Conservation (phyloP, 2,797 vertebrate species). For the Clarias laeviceps region DNA sequence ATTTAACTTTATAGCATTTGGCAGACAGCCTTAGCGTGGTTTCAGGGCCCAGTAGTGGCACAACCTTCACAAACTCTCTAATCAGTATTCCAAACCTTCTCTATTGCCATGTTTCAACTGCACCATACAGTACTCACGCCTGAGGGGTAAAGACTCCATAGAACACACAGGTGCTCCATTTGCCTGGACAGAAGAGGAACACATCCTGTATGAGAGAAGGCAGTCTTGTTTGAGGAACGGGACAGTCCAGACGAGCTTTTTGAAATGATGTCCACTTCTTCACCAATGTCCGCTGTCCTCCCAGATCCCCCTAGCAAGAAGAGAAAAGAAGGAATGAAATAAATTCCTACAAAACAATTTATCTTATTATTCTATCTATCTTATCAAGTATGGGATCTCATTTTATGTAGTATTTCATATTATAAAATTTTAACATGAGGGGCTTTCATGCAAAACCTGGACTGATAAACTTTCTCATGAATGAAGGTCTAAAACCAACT, state of each 20-base stretch:
- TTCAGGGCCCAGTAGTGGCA: too few relatives aligned
- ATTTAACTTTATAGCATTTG: too few relatives aligned
- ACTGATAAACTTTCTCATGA: too few relatives aligned
- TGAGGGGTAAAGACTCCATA: conserved; percentile 78
- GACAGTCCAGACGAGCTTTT: conserved; percentile 78
- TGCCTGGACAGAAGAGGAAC: conserved; percentile 72
- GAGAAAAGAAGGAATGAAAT: not conserved
- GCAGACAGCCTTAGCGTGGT: too few relatives aligned
- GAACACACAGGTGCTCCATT: conserved; percentile 75
- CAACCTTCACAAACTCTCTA: too few relatives aligned
- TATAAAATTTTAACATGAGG: not conserved
- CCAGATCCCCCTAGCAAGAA: conserved; percentile 71
- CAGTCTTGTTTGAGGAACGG: conserved; percentile 68
- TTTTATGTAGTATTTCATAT: not conserved
- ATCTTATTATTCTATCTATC: too few relatives aligned
- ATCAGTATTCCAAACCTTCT: not conserved
- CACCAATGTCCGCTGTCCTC: conserved; percentile 74
- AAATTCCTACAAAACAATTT: too few relatives aligned
- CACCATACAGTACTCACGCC: conserved; percentile 66
- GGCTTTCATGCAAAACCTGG: too few relatives aligned
- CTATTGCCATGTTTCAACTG: not conserved
- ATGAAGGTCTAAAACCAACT: too few relatives aligned
- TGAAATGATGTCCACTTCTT: conserved; percentile 82
- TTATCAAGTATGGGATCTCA: not conserved
- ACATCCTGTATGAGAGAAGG: conserved; percentile 78